Evolutionary conservation across 2,113 vertebrate genomes (phyloP).

Genomic region (Formicarius rufipectus): DNA sequence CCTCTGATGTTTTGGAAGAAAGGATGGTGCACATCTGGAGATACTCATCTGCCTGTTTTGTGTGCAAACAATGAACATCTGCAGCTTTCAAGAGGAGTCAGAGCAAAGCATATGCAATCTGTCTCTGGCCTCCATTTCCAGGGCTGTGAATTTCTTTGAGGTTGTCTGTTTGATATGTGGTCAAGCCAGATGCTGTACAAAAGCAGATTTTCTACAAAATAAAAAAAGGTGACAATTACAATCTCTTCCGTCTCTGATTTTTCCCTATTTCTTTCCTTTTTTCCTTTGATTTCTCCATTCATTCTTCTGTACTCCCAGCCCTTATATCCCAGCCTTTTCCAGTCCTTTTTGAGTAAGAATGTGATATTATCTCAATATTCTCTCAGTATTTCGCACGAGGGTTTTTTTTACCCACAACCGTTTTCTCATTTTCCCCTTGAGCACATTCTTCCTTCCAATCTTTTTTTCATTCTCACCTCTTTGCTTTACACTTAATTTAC

Average conservation of each 20-base stretch:
- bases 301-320: neutral
- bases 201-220: constrained; percentile 45
- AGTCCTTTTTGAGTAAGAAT: neutral
- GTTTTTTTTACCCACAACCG: neutral
- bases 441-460: neutral
- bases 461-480: neutral
- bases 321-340: neutral
- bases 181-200: constrained; percentile 21
- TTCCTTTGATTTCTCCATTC: neutral
- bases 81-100: neutral
- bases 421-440: neutral
- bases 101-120: neutral
- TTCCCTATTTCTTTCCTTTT: neutral
- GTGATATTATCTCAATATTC: neutral
- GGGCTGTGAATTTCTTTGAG: neutral
- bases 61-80: neutral
- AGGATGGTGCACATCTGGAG: constrained; percentile 10
- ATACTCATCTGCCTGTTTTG: neutral
- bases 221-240: neutral
- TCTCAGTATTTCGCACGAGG: neutral
- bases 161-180: neutral
- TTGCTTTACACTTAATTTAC: neutral
- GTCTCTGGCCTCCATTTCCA: neutral
- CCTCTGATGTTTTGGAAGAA: neutral
- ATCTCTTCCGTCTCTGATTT: neutral